Base-by-base conservation (phyloP, 2,113 vertebrate genomes). In the Apeltes quadracus region DNA sequence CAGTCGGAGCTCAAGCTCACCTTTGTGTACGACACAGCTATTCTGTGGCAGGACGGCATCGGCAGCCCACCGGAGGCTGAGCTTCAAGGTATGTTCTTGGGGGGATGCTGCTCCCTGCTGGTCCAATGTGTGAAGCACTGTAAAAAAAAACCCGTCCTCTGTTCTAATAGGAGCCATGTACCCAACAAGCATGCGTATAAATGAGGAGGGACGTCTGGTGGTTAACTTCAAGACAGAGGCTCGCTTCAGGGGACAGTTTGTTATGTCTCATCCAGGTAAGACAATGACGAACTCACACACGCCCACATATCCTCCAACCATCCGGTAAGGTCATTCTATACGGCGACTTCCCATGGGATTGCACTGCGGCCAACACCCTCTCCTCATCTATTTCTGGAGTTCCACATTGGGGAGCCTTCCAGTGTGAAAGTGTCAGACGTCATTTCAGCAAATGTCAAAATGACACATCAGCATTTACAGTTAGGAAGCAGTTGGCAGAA, bases 21-120 rank as follows among this genome's bases (percentile, higher is more conserved):
- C 44, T 95, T 95, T 61, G 92, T 94, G 39, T 95, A 94, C 1
- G 90, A 95, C 55, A 95, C 92, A 0, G 93, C 94, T n/a, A 92
- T 95, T 78, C 78, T 94, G 27, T 95, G 94, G 95, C 93, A 93
- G 79, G 94, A 95, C 0, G 92, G 94, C 36, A 89, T 94, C 11
- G 89, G 93, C 70, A 95, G 93, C 69, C 92, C 91, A 2, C 92
- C 93, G 10, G 94, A 94, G 70, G 87, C 94, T 5, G 94, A 95
- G 63, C 91, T 95, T 9, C 92, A 93, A 84, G 93, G 94, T 95
- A 55, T 8, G 13, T 29, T 54, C 10, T 61, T 14, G 43, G n/a
- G 22, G 20, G 18, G 29, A 32, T 12, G 11, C 58, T 44, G 61
- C 65, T 54, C 38, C n/a, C 51, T 74, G 38, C 15, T 50, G 14